Evolutionary conservation across 2,888 invertebrate genomes (phyloP), one percentile per base, ranked within the genome.

Genomic region (Nomada hirtipes): DNA sequence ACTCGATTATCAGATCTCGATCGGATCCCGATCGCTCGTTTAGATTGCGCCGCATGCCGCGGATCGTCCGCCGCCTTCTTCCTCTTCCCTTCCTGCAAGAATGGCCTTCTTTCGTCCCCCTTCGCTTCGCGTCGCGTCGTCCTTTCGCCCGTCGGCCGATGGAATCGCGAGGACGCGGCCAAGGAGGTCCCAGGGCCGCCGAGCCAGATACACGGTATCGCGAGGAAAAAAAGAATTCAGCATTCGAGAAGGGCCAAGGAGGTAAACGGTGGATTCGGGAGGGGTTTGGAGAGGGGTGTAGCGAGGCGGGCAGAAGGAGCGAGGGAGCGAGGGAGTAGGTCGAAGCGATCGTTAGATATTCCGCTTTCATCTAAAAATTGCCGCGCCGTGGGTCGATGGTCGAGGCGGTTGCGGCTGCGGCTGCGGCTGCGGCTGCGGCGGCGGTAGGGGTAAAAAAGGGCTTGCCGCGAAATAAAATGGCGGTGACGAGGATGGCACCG

Each of bases 1-100:
- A 92, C 89, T 91, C 92, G 92, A 92, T 92, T 92, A 92, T 92
- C 92, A 89, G 91, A 89, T 90, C 89, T 82, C 89, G 91, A 92
- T 92, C 89, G 89, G 90, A 91, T 91, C 86, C 82, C 74, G 89
- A 92, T 92, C 90, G 89, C 82, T 80, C 86, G 85, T 85, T 84
- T 84, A 91, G 90, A 91, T 91, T 90, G 88, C 78, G 72, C 60
- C 20, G 76, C 55, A 20, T 42, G 61, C 79, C 77, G 42, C 69
- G 44, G 26, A 60, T 64, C 57, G 76, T 70, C 18, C 26, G 50
- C 36, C 23, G 42, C 47, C 20, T 53, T 3, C 76, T 29, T 23
- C 26, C 20, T 50, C 50, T 26, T 29, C 23, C 18, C 13, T 36
- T 20, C 4, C 11, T 47, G 42, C 47, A 3, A 10, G 13, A 15